Evolutionary conservation across 2,797 vertebrate species (phyloP), one percentile per base, ranked within the genome.

Genomic region (Malacoctenus gilli): DNA sequence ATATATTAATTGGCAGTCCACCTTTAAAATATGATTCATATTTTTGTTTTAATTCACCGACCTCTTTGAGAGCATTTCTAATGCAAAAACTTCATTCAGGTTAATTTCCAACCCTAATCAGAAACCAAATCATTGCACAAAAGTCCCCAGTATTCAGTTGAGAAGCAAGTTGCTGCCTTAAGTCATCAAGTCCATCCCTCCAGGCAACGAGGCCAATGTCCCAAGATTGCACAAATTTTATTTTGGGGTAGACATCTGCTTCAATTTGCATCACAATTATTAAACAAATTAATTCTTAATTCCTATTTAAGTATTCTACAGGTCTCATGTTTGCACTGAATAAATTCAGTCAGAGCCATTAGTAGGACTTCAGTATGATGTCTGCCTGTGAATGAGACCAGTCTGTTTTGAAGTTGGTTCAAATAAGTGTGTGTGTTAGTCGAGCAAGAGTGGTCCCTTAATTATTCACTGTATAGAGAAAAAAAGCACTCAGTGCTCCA

Each of bases 231-330:
- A 68, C 31, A 49, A 68, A 57, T 74, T 72, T 72, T 5, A 14
- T 77, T 67, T 62, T 75, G 18, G 39, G 47, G 48, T 67, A 65
- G 76, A 75, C 60, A 64, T 78, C 74, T 76, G 69, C 68, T 47
- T 75, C 56, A 35, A 85, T 86, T 80, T 84, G 67, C 71, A 83
- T 80, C 55, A 75, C 56, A 75, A 79, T 80, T 74, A 75, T 36
- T 31, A 53, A 15, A 59, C 59, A 80, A 80, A 78, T 82, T 5
- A 77, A 80, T 79, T 77, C 57, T 59, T 84, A 75, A 85, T 85
- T 80, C 37, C 34, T 63, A 32, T 71, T 83, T 82, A 79, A 76
- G 51, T 59, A 79, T 79, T 84, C 66, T 35, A 53, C 34, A 15
- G 66, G 50, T 79, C 48, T 44, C 22, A 36, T 77, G 68, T 82